Percentiles rank a stretch among this genome's conserved stretches.
Evolutionary conservation across 2,113 vertebrate species (phyloP).

Genomic region (Puffinus mauretanicus): DNA sequence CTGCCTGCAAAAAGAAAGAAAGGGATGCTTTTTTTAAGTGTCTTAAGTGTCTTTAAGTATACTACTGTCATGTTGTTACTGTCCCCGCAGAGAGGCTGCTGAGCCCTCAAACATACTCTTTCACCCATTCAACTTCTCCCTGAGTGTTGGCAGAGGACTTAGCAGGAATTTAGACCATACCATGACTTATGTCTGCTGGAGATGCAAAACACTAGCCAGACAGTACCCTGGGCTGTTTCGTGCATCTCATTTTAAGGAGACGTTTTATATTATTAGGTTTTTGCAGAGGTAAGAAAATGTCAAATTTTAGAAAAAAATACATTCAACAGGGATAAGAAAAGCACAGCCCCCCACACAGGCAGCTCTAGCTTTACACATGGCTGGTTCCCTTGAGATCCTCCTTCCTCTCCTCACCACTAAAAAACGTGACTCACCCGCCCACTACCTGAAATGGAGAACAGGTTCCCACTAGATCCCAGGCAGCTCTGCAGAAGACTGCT

Average conservation of each 20-base stretch:
- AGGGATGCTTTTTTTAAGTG: neutral
- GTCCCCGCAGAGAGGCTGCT: neutral
- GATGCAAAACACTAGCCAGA: neutral
- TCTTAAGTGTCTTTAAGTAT: no score
- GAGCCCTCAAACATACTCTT: neutral
- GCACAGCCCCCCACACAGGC: neutral
- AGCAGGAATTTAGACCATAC: neutral
- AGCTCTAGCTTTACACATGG: neutral
- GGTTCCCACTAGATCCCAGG: neutral
- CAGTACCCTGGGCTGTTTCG: neutral
- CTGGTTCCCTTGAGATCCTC: neutral
- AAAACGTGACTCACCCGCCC: neutral
- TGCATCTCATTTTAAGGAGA: neutral
- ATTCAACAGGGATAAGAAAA: neutral
- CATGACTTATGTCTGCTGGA: neutral
- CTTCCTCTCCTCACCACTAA: neutral
- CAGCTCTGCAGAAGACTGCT: neutral
- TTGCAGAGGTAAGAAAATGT: neutral
- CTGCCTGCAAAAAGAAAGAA: slow-evolving; percentile 70
- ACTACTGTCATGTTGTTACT: neutral
- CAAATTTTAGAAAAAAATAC: neutral
- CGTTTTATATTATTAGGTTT: neutral
- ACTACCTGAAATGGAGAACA: neutral
- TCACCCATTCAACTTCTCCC: neutral
- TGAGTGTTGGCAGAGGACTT: neutral